Base-by-base conservation (phyloP, 2,888 invertebrate species). In the Heliconius hortense region DNA sequence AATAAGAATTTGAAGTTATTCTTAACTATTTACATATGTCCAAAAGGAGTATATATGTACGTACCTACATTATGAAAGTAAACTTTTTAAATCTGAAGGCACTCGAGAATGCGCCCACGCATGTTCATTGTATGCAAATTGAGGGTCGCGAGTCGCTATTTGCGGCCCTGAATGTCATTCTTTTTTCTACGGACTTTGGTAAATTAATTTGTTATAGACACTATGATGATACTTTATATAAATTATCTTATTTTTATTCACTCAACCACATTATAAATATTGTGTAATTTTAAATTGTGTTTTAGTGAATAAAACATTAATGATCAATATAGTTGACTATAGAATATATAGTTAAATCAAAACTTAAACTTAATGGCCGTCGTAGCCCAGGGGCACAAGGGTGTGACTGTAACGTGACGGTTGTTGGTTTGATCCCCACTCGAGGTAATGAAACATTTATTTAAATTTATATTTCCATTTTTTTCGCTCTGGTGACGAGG, bases 71-170 rank as follows among this genome's bases (percentile, higher is more conserved):
- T 70, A 70, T 66, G 60, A 76, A 73, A 73, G 69, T 69, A 48
- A 35, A 74, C 63, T 76, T 67, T 72, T 69, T 56, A 74, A 74
- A 70, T 56, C 68, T 82, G 84, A 85, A 85, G 85, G 85, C 86
- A 85, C 83, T 86, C 80, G 80, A 81, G 89, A 88, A 89, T 89
- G 88, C 85, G 89, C 93, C 93, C 90, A 92, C 93, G 90, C 91
- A 85, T 79, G 79, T 83, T 87, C 89, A 93, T 94, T 94, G 94
- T 94, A 94, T 94, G 94, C 91, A 93, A 92, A 94, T 93, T 81
- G 86, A 81, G 85, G 93, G 93, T 94, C 93, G 92, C 90, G 91
- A 93, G 93, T 93, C 93, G 89, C 84, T 85, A 87, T 89, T 87
- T 82, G 86, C 84, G 82, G 80, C 83, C 83, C 78, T 81, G 79